Conservation (phyloP, 2,888 invertebrate species). For the Marronus borbonicus region DNA sequence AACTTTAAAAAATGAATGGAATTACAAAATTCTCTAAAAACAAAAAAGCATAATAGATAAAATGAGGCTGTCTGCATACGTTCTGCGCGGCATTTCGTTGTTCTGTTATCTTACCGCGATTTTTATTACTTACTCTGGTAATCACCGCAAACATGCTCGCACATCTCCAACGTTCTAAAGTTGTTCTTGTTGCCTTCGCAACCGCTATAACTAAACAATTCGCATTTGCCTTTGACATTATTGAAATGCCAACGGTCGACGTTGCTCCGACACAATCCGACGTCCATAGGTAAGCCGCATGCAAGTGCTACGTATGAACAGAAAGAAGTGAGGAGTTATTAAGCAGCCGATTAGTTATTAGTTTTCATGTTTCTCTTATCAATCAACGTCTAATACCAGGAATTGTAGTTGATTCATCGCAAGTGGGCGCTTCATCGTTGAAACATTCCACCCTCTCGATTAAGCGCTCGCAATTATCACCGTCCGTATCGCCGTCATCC, state of each 20-base stretch:
- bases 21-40: no score
- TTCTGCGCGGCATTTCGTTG: no score
- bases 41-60: no score
- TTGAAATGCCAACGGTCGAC: constrained; percentile 91
- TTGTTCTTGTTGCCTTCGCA: constrained; percentile 93
- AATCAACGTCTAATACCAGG: constrained; percentile 27
- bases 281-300: constrained; percentile 77
- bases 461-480: constrained; percentile 69
- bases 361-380: background rate
- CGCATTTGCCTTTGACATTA: constrained; percentile 78
- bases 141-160: constrained; percentile 77
- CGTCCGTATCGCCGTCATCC: constrained; percentile 60
- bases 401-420: constrained; percentile 57
- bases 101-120: constrained; percentile 43
- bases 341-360: constrained; percentile 49
- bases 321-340: background rate
- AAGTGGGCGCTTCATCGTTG: constrained; percentile 65
- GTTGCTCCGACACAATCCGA: constrained; percentile 85
- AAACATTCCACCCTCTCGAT: constrained; percentile 72
- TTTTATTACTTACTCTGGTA: constrained; percentile 69
- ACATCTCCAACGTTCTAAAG: constrained; percentile 82
- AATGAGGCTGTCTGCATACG: no score
- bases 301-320: constrained; percentile 47
- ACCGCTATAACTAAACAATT: constrained; percentile 89
- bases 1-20: no score